These are phyloP conservation scores for Strongylocentrotus purpuratus DNA, from an alignment of 35 echinoderm and acorn worm genomes.

Conservation along the genomic window DNA sequence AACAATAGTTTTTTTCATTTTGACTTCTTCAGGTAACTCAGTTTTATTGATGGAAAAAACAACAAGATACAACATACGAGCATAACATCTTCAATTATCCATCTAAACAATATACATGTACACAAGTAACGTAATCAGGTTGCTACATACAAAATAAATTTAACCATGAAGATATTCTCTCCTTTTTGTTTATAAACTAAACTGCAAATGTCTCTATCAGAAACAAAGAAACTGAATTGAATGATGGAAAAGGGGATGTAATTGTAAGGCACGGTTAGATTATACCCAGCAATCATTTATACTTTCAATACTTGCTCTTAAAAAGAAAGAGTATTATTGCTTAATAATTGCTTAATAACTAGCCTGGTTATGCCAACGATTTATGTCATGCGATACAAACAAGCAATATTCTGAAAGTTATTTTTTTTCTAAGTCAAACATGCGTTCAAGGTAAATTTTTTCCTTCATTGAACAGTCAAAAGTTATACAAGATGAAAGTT, in stretches of 20 bases:
- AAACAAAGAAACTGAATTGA: background rate
- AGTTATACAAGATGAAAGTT: slow-evolving; percentile 21
- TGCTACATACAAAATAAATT: slow-evolving; percentile 43
- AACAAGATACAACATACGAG: slow-evolving; percentile 41
- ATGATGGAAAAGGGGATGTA: background rate
- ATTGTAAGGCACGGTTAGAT: background rate
- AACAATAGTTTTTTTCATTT: background rate
- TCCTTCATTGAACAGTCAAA: slow-evolving; percentile 9
- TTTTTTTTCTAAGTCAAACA: background rate
- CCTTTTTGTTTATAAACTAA: background rate
- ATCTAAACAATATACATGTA: slow-evolving; percentile 16
- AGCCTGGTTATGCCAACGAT: background rate
- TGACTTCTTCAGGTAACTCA: slow-evolving; percentile 48
- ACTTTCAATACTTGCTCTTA: background rate
- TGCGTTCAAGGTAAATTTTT: slow-evolving; percentile 24
- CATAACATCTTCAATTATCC: slow-evolving; percentile 26
- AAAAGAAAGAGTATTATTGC: background rate
- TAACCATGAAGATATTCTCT: background rate
- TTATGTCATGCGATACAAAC: slow-evolving; percentile 12
- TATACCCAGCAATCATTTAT: background rate
- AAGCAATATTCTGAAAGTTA: background rate
- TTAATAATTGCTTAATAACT: background rate
- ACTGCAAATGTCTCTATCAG: background rate
- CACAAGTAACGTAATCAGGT: slow-evolving; percentile 38
- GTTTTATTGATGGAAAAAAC: slow-evolving; percentile 53